Base-by-base conservation (phyloP, 2,113 vertebrate genomes). In the Sclerurus mexicanus region DNA sequence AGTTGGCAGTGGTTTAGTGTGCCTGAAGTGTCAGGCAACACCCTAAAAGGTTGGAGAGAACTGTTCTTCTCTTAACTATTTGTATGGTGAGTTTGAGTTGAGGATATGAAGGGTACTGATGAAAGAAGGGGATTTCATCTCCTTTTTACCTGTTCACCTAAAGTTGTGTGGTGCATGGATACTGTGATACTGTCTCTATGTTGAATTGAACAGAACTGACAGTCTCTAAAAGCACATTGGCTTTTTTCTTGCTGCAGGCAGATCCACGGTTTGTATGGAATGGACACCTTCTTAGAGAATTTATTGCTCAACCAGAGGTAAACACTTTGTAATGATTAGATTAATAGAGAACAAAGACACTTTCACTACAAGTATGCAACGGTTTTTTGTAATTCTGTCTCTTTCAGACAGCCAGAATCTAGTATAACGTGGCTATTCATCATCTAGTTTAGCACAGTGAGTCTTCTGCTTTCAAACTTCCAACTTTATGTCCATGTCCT, bases 241-340 rank as follows among this genome's bases (percentile, higher is more conserved):
- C 9, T 62, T 52, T 59, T 87, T 23, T 37, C 88, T 94, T 95
- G 35, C 91, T 97, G 17, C 73, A 99, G 99, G 99, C 99, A 84
- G 99, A 99, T 96, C 99, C 99, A 90, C 98, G 99, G 35, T 99
- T 99, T 94, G 99, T 99, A 4, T 99, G 99, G 99, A 99, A 99
- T 10, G 98, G 99, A 33, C 98, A 99, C 84, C 98, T 99, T 87
- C 97, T 99, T 46, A 97, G 99, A 96, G 99, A 99, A 87, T 98
- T 99, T 97, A 97, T 98, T 82, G 97, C 99, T 71, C 99, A 99
- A 87, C 99, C 99, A 33, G 99, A 99, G 99, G 99, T 99, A 96
- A 98, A 11, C 9, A n/a, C 20, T 33, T 31, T 6, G 5, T 37
- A 63, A 37, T 56, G 2, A 24, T 74, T 69, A 12, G 37, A 24